phyloP scores from a whole-genome alignment of 2,113 vertebrate genomes.

The Sinocyclocheilus anshuiensis region DNA sequence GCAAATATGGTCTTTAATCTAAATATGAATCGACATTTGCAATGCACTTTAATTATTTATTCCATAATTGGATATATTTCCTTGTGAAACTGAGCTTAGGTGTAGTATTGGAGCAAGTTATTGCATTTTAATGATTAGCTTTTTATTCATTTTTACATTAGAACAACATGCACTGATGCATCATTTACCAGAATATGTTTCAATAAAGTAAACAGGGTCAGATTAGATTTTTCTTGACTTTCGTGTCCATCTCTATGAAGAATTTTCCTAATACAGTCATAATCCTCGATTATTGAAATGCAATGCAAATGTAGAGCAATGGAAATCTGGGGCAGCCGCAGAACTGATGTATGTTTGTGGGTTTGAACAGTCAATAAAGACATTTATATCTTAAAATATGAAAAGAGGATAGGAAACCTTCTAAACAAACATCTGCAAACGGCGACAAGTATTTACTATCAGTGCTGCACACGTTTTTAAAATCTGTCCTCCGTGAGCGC shows the following conservation, averaged over 20 bases:
- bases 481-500: background rate
- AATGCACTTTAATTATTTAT: background rate
- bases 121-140: background rate
- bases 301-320: background rate
- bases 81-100: background rate
- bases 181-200: background rate
- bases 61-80: background rate
- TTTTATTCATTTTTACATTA: background rate
- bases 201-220: background rate
- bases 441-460: background rate
- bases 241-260: background rate
- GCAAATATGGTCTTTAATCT: background rate
- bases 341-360: background rate
- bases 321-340: background rate
- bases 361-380: background rate
- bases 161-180: background rate
- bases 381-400: background rate
- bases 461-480: background rate
- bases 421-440: background rate
- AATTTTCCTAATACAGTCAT: background rate
- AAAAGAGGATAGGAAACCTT: background rate
- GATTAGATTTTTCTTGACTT: background rate
- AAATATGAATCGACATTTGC: background rate
- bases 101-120: background rate
- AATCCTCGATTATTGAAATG: background rate